These are phyloP conservation scores for Catostomus latipinnis DNA, from an alignment of 2,797 vertebrate genomes.

Conservation along the genomic window DNA sequence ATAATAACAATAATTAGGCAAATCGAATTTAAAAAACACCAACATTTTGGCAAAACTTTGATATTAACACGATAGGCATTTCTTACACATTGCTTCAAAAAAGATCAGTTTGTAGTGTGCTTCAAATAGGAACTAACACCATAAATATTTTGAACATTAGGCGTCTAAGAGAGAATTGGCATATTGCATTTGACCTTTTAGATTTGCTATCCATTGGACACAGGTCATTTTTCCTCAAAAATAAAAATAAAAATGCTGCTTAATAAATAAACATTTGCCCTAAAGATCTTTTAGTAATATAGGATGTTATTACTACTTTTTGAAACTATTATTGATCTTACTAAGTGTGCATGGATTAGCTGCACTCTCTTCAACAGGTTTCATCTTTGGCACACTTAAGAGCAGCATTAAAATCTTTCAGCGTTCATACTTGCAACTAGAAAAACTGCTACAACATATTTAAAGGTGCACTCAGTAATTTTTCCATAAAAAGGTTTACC, in stretches of 20 bases:
- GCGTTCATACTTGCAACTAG: conserved; percentile 19
- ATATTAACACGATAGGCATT: conserved; percentile 76
- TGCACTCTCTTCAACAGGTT: conserved; percentile 31
- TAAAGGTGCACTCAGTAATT: background rate
- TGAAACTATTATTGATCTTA: conserved; percentile 7
- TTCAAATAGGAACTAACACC: conserved; percentile 28
- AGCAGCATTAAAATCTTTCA: conserved; percentile 45
- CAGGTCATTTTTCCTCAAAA: background rate
- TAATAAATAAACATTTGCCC: conserved; percentile 7
- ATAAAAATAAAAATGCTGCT: background rate
- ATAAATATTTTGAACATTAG: conserved; percentile 30
- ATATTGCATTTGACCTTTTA: conserved; percentile 52
- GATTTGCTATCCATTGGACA: conserved; percentile 29
- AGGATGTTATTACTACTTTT: conserved; percentile 8
- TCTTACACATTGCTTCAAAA: conserved; percentile 69
- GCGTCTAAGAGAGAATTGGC: conserved; percentile 15
- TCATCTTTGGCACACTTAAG: conserved; percentile 56
- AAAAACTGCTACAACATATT: conserved; percentile 45
- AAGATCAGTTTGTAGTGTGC: conserved; percentile 67
- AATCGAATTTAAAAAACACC: conserved; percentile 47
- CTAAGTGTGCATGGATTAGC: conserved; percentile 42
- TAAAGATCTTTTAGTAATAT: background rate
- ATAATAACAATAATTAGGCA: conserved; percentile 58
- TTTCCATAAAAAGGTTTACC: background rate
- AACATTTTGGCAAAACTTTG: conserved; percentile 57